Evolutionary conservation across 2,797 vertebrate genomes (phyloP).

Genomic region (Myotis pilosus): DNA sequence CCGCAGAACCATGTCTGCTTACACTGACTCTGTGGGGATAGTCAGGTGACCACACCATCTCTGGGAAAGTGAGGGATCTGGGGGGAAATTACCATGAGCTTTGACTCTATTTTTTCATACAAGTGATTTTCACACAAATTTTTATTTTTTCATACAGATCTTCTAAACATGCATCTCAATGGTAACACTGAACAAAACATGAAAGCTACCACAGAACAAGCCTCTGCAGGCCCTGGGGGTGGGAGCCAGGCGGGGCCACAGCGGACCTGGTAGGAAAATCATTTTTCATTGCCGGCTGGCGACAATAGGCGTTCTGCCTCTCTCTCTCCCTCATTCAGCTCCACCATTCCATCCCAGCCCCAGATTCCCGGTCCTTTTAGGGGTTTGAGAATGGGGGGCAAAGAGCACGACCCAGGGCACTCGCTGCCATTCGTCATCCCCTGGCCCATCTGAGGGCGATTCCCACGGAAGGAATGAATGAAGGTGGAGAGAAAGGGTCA

Average conservation of each 20-base stretch:
- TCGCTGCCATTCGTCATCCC: neutral
- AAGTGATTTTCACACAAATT: neutral
- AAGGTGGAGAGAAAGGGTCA: neutral
- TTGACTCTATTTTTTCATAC: neutral
- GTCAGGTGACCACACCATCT: neutral
- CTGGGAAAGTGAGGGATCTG: rapidly evolving
- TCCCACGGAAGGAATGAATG: neutral
- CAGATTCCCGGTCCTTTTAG: neutral
- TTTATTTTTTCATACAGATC: neutral
- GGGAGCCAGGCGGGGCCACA: neutral
- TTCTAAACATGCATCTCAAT: neutral
- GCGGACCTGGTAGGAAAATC: neutral
- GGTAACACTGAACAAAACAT: neutral
- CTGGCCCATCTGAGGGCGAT: neutral
- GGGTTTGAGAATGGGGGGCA: neutral
- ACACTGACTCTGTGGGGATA: neutral
- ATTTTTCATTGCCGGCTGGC: neutral
- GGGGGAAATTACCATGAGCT: neutral
- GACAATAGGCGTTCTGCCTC: neutral
- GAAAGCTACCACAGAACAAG: neutral
- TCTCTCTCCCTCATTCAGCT: neutral
- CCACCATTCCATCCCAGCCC: neutral
- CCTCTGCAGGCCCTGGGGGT: no score
- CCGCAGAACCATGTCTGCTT: neutral
- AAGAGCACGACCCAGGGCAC: neutral